Evolutionary conservation across 2,113 vertebrate genomes (phyloP).

Genomic region (Telmatochromis sp.): DNA sequence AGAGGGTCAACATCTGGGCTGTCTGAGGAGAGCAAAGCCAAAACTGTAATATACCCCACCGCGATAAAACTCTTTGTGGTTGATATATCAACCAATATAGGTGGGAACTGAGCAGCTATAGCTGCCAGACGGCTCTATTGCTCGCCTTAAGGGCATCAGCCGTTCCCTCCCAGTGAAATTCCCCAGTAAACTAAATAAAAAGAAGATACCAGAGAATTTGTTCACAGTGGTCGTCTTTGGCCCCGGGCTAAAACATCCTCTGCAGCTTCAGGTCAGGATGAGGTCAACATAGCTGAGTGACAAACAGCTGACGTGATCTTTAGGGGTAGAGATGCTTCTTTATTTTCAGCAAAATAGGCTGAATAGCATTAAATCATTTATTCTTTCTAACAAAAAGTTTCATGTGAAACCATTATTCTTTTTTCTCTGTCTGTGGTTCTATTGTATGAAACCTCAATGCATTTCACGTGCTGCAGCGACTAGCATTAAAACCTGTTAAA

Average conservation of each 20-base stretch:
- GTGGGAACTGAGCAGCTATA: too few species aligned
- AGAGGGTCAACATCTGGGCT: slow-evolving; percentile 12
- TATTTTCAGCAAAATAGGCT: not conserved
- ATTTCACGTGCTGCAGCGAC: rapidly evolving
- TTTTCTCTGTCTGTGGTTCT: not conserved
- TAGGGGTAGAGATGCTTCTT: not conserved
- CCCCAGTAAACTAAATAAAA: slow-evolving; percentile 29
- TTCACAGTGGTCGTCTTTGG: slow-evolving; percentile 12
- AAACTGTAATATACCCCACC: not conserved
- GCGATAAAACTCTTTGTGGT: not conserved
- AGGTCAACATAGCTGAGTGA: slow-evolving; percentile 28
- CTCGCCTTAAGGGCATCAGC: slow-evolving; percentile 19
- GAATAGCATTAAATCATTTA: not conserved
- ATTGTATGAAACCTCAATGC: not conserved
- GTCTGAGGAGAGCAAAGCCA: not conserved
- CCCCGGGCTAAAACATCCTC: slow-evolving; percentile 20
- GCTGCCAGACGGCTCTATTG: not conserved
- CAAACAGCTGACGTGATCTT: slow-evolving; percentile 14
- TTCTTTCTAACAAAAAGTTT: not conserved
- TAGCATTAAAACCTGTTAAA: not conserved
- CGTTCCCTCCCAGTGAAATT: slow-evolving; percentile 22
- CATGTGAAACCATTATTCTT: not conserved
- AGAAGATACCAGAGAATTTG: slow-evolving; percentile 33
- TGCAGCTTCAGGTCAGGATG: slow-evolving; percentile 26
- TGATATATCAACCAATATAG: not conserved